Evolutionary conservation across 1,140 invertebrate genomes (phyloP).

Genomic region (Chironomus tepperi): DNA sequence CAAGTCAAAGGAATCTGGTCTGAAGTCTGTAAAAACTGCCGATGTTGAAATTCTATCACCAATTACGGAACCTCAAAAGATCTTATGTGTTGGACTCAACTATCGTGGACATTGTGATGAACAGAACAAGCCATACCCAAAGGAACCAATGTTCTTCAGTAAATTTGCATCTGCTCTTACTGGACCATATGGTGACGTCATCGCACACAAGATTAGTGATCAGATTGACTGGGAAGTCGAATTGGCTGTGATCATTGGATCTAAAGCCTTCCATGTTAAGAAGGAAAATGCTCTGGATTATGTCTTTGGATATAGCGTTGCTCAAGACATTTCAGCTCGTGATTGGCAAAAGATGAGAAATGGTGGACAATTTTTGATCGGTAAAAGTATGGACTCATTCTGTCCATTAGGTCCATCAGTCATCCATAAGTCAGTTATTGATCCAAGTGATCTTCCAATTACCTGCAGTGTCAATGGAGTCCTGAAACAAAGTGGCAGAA

Average conservation of each 20-base stretch:
- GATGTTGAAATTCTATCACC: conserved; percentile 55
- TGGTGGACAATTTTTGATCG: conserved; percentile 76
- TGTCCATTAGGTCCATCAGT: conserved; percentile 73
- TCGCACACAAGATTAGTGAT: conserved; percentile 54
- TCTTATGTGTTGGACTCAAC: conserved; percentile 70
- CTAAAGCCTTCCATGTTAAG: conserved; percentile 58
- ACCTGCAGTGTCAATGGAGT: conserved; percentile 68
- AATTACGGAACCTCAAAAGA: conserved; percentile 62
- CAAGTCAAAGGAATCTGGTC: conserved; percentile 28
- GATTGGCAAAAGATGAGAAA: conserved; percentile 79
- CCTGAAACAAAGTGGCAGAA: conserved; percentile 72
- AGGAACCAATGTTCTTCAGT: conserved; percentile 68
- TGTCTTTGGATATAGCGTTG: conserved; percentile 78
- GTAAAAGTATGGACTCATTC: conserved; percentile 82
- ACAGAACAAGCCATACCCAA: conserved; percentile 58
- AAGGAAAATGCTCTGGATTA: conserved; percentile 63
- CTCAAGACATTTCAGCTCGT: conserved; percentile 72
- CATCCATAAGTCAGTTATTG: conserved; percentile 63
- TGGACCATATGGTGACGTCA: conserved; percentile 63
- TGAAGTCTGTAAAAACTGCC: conserved; percentile 28
- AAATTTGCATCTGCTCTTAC: conserved; percentile 72
- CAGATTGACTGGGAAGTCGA: conserved; percentile 88
- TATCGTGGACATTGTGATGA: conserved; percentile 72
- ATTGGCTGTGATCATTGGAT: conserved; percentile 76
- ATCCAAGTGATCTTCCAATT: conserved; percentile 64